Conservation (phyloP, 2,888 invertebrate species). For the Hesperia comma region DNA sequence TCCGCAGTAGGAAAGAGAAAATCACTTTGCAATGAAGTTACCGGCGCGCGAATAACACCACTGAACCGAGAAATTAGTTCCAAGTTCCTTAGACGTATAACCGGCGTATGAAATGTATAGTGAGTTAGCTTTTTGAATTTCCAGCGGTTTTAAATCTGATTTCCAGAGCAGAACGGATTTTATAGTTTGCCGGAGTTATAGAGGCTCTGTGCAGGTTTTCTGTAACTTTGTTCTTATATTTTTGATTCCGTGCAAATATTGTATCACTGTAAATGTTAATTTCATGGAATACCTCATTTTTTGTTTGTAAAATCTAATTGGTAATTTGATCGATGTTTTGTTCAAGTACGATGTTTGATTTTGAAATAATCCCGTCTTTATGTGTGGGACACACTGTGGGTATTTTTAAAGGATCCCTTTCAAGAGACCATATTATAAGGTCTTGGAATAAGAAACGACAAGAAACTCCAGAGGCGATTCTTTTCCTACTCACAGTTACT, state of each 20-base stretch:
- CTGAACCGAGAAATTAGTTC: slow-evolving; percentile 80
- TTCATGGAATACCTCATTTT: not conserved
- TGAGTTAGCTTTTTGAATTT: slow-evolving; percentile 59
- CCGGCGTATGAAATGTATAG: slow-evolving; percentile 65
- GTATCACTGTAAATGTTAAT: not conserved
- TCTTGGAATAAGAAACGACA: no score
- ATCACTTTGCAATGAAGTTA: slow-evolving; percentile 81
- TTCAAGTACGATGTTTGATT: no score
- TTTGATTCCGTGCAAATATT: not conserved
- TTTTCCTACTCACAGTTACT: no score
- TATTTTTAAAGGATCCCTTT: no score
- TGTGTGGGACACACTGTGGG: no score
- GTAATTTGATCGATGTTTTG: no score
- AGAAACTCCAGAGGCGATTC: no score
- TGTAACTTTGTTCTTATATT: slow-evolving; percentile 29
- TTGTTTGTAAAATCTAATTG: no score
- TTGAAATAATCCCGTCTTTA: no score
- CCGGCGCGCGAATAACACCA: slow-evolving; percentile 73
- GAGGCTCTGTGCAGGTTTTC: slow-evolving; percentile 12
- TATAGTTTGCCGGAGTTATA: slow-evolving; percentile 35
- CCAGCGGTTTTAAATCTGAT: slow-evolving; percentile 40
- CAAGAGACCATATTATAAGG: no score
- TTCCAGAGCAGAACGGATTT: slow-evolving; percentile 32
- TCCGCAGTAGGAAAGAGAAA: slow-evolving; percentile 58
- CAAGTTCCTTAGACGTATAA: slow-evolving; percentile 67